A percentile compares a stretch with the other conserved stretches of the same genome.
phyloP scores from a whole-genome alignment of 37 sponge, comb jelly and placozoan genomes.

The Aphrocallistes beatrix region DNA sequence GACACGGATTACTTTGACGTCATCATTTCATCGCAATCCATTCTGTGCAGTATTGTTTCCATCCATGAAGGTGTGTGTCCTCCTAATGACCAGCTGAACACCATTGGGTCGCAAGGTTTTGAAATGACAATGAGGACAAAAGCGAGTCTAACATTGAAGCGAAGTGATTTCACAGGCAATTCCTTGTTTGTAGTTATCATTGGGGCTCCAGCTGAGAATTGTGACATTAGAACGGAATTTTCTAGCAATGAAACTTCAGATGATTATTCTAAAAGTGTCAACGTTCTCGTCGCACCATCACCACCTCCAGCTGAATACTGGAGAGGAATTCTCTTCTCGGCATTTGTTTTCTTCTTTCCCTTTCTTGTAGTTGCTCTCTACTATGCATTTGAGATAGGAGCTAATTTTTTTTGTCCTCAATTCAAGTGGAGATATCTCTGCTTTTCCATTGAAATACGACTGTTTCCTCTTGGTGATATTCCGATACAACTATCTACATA shows the following conservation, averaged over 20 bases:
- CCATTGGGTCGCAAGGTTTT: neutral
- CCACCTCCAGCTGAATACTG: neutral
- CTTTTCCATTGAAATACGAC: neutral
- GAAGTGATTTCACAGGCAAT: neutral
- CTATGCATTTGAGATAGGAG: neutral
- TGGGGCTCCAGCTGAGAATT: neutral
- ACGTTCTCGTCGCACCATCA: neutral
- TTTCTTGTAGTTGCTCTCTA: neutral
- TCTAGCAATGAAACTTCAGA: neutral
- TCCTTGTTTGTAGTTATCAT: neutral
- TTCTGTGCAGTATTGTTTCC: neutral
- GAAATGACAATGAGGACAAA: neutral
- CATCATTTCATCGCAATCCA: neutral
- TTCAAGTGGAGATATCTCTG: neutral
- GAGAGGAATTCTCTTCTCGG: neutral
- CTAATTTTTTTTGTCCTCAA: too few species aligned
- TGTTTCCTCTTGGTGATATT: neutral
- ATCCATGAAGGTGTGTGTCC: neutral
- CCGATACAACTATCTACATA: neutral
- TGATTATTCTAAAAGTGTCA: neutral
- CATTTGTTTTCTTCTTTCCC: neutral
- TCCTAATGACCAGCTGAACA: neutral
- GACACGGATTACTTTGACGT: neutral
- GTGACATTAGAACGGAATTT: neutral
- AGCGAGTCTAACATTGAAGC: neutral